A percentile compares a stretch with the other conserved stretches of the same genome.
phyloP scores from a whole-genome alignment of 2,888 invertebrate species.

The Luffia ferchaultella region DNA sequence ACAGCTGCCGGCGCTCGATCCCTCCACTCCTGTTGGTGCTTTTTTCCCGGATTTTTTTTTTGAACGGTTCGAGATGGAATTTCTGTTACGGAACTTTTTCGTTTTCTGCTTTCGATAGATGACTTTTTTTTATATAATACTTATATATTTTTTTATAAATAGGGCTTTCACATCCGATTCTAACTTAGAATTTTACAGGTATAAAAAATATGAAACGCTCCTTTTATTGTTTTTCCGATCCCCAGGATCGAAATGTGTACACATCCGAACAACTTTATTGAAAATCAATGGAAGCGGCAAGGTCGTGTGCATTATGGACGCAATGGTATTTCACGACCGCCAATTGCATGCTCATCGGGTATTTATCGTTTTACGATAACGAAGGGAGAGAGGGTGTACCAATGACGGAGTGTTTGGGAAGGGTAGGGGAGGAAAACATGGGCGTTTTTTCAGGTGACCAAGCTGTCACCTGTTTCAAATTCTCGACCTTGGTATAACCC shows the following conservation, averaged over 20 bases:
- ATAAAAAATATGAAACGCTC: no score
- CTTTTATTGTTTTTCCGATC: no score
- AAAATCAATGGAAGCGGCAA: not conserved
- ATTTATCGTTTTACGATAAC: not conserved
- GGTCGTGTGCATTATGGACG: not conserved
- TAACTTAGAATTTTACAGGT: no score
- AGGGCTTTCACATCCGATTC: no score
- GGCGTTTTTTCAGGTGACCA: not conserved
- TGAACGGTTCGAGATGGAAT: not conserved
- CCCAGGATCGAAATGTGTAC: no score
- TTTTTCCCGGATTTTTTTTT: not conserved
- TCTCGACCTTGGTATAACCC: not conserved
- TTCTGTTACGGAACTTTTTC: no score
- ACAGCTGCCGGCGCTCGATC: not conserved
- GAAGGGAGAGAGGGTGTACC: not conserved
- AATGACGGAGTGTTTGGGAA: not conserved
- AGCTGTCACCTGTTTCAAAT: not conserved
- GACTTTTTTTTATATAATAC: no score
- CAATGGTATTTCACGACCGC: not conserved
- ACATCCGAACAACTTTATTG: not conserved
- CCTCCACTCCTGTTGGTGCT: not conserved
- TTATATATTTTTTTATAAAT: no score
- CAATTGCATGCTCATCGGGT: not conserved
- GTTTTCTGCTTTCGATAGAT: no score
- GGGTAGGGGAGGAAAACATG: not conserved